Percentiles rank a stretch among this genome's conserved stretches.
These are phyloP conservation scores for silkworm (Bombyx mori) DNA, from an alignment of 1,140 invertebrate genomes.

Conservation along the genomic window DNA sequence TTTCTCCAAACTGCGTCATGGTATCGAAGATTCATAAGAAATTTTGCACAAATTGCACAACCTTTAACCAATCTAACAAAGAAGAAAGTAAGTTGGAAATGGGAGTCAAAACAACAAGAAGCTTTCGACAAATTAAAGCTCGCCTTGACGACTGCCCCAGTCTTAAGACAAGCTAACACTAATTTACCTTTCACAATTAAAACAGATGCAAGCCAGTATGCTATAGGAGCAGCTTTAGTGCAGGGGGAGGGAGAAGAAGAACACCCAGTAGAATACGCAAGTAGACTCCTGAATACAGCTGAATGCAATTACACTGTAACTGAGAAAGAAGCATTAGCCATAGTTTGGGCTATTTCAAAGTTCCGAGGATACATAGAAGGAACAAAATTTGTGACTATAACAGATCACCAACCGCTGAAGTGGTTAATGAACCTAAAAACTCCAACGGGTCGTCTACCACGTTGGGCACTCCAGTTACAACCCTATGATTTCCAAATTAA, in stretches of 20 bases:
- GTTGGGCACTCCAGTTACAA: slow-evolving; percentile 65
- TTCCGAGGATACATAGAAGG: slow-evolving; percentile 57
- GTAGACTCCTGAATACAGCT: not conserved
- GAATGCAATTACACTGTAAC: no score
- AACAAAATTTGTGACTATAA: slow-evolving; percentile 9
- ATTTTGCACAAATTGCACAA: slow-evolving; percentile 15
- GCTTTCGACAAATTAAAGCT: not conserved
- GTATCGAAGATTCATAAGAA: slow-evolving; percentile 32
- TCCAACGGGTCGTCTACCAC: slow-evolving; percentile 41
- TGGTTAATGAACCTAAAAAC: slow-evolving; percentile 61
- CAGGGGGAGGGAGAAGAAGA: not conserved
- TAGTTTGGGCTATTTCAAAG: slow-evolving; percentile 59
- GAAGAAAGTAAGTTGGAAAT: no score
- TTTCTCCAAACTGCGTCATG: slow-evolving; percentile 56
- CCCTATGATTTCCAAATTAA: slow-evolving; percentile 38
- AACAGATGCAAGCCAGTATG: slow-evolving; percentile 2
- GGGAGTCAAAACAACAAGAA: not conserved
- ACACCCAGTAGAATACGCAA: not conserved
- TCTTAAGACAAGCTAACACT: not conserved
- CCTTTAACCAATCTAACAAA: slow-evolving; percentile 14
- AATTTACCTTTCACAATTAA: not conserved
- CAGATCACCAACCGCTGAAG: slow-evolving; percentile 66
- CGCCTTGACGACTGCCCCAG: not conserved
- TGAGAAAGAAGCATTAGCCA: slow-evolving; percentile 54
- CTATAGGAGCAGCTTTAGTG: not conserved